Percentiles rank a stretch among this genome's conserved stretches.
Evolutionary conservation across 2,888 invertebrate species (phyloP).

Genomic region (Melieria crassipennis): DNA sequence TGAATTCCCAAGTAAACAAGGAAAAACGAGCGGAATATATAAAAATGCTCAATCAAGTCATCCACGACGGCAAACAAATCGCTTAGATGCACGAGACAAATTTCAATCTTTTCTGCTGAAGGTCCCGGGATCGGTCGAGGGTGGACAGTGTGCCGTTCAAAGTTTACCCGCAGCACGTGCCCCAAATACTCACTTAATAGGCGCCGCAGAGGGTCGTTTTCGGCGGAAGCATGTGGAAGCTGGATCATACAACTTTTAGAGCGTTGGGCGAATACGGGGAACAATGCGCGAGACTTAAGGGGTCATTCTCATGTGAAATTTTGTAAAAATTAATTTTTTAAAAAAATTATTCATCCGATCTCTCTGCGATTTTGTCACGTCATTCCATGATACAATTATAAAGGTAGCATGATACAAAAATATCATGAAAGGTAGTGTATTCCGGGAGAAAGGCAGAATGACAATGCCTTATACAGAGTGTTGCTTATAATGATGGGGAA

Average conservation of each 20-base stretch:
- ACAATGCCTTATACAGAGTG: no score
- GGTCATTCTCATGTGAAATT: no score
- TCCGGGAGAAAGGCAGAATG: no score
- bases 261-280: conserved; percentile 12
- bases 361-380: no score
- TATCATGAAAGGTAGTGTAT: no score
- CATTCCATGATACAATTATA: no score
- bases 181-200: conserved; percentile 29
- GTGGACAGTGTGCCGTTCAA: conserved; percentile 14
- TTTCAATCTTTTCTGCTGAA: conserved; percentile 30
- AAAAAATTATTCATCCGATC: no score
- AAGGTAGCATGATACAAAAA: no score
- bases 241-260: background rate
- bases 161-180: conserved; percentile 19
- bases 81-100: conserved; percentile 30
- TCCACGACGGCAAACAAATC: conserved; percentile 24
- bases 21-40: conserved; percentile 13
- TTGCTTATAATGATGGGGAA: no score
- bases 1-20: conserved; percentile 22
- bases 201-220: background rate
- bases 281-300: no score
- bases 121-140: conserved; percentile 22
- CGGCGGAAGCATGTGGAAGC: background rate
- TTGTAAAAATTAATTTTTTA: no score
- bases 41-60: conserved; percentile 9